phyloP scores from a whole-genome alignment of 2,113 vertebrate genomes.

The Fukomys damarensis region DNA sequence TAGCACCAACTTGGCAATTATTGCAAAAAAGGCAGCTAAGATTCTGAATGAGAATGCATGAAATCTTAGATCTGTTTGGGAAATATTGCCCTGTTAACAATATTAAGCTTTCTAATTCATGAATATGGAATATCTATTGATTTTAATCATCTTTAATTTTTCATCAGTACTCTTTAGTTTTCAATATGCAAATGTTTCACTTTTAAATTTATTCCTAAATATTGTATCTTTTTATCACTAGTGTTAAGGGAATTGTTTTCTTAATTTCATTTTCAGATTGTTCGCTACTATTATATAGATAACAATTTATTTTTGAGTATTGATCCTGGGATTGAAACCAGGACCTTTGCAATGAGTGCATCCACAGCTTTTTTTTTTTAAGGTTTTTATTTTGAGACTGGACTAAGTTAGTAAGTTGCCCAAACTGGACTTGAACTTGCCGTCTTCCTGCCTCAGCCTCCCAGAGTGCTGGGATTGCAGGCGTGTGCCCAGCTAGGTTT shows the following conservation, averaged over 20 bases:
- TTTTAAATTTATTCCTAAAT: not conserved
- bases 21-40: not conserved
- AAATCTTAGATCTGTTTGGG: not conserved
- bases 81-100: not conserved
- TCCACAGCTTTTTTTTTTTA: not conserved
- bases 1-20: not conserved
- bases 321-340: not conserved
- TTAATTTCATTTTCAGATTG: constrained; percentile 18
- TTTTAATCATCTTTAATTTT: not conserved
- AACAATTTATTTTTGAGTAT: not conserved
- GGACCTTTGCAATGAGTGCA: not conserved
- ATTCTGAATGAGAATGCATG: not conserved
- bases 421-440: not conserved
- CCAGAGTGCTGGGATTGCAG: not conserved
- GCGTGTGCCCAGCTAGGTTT: not conserved
- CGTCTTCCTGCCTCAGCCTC: not conserved
- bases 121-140: not conserved
- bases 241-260: not conserved
- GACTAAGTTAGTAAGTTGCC: not conserved
- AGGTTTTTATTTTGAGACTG: not conserved
- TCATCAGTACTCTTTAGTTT: not conserved
- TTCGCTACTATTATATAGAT: not conserved
- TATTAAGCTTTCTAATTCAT: not conserved
- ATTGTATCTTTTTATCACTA: not conserved
- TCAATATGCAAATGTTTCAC: not conserved